Evolutionary conservation across 2,888 invertebrate genomes (phyloP).

Genomic region (Luperina testacea): DNA sequence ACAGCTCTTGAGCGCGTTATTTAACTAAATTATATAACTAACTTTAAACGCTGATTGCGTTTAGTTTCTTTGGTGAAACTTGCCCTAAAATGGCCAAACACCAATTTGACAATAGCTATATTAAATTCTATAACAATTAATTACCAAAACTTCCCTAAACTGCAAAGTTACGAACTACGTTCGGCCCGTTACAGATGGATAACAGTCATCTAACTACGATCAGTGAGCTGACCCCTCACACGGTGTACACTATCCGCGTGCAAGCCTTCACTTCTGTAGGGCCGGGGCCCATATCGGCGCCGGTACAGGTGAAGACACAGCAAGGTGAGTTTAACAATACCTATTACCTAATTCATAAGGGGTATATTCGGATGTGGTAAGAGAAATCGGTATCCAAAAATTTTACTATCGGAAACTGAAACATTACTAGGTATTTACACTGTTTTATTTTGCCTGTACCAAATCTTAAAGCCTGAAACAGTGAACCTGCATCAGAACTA

Average conservation of each 20-base stretch:
- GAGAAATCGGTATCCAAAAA: too few species aligned
- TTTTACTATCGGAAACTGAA: too few species aligned
- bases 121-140: not conserved
- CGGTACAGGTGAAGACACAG: constrained; percentile 99
- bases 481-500: not conserved
- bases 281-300: constrained; percentile 97
- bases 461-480: not conserved
- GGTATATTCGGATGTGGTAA: too few species aligned
- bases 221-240: constrained; percentile 96
- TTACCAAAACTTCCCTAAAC: not conserved
- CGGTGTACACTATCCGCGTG: constrained; percentile 98
- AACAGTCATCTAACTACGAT: constrained; percentile 98
- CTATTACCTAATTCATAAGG: not conserved
- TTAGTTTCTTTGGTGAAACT: not conserved
- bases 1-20: not conserved
- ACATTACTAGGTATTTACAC: not conserved
- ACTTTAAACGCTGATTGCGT: not conserved
- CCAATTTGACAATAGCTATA: not conserved
- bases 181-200: constrained; percentile 90
- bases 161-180: constrained; percentile 2
- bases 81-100: not conserved
- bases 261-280: constrained; percentile 98
- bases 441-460: too few species aligned
- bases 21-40: too few species aligned
- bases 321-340: constrained; percentile 86